Evolutionary conservation across 2,797 vertebrate genomes (phyloP).

Genomic region (Macroramphosus scolopax): DNA sequence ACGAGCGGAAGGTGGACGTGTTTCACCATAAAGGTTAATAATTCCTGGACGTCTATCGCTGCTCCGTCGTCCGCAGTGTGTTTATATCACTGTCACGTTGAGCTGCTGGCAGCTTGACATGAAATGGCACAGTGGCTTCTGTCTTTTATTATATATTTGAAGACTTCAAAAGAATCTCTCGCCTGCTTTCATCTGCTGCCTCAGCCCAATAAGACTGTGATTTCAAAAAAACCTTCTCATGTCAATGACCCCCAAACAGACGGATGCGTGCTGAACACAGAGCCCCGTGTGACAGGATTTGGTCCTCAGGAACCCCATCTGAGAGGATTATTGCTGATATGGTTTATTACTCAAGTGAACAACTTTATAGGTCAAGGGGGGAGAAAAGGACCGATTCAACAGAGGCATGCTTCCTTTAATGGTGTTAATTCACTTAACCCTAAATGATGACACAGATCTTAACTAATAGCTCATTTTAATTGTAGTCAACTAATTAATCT

Average conservation of each 20-base stretch:
- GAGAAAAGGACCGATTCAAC: neutral
- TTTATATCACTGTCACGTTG: constrained; percentile 27
- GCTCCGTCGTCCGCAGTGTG: constrained; percentile 13
- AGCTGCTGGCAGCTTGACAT: constrained; percentile 60
- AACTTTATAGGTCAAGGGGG: constrained; percentile 1
- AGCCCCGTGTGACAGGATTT: constrained; percentile 12
- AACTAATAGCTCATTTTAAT: neutral
- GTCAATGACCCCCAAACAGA: constrained; percentile 52
- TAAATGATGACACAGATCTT: neutral
- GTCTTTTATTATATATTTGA: constrained; percentile 67
- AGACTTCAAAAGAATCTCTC: constrained; percentile 77
- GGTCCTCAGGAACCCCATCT: constrained; percentile 9
- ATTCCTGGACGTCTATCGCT: neutral
- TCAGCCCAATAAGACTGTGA: constrained; percentile 77
- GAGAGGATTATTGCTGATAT: constrained; percentile 8
- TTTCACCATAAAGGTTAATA: neutral
- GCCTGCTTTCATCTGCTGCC: constrained; percentile 81
- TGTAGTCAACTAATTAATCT: neutral
- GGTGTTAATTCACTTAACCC: neutral
- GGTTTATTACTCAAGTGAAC: constrained; percentile 7
- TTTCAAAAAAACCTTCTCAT: constrained; percentile 35
- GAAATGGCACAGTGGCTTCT: constrained; percentile 60
- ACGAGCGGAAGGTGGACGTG: neutral
- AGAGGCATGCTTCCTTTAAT: neutral
- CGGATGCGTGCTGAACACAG: constrained; percentile 21